These are phyloP conservation scores for Phylloscopus trochilus DNA, from an alignment of 2,113 vertebrate genomes.

Conservation along the genomic window DNA sequence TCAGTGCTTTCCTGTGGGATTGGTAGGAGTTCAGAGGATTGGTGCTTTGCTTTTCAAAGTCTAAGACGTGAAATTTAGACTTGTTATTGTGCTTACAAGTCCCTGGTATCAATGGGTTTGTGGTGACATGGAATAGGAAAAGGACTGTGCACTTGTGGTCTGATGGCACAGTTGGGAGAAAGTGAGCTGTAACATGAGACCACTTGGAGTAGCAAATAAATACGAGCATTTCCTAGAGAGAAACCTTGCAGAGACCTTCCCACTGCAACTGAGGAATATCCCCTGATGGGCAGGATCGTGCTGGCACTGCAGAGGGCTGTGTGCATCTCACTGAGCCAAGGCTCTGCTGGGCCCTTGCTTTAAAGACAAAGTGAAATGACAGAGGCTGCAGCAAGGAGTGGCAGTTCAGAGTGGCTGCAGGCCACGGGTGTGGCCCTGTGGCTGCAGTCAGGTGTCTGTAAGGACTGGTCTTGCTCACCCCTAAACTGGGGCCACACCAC, in stretches of 20 bases:
- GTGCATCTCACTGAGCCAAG: background rate
- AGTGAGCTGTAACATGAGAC: background rate
- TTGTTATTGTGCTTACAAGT: background rate
- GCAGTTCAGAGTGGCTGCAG: background rate
- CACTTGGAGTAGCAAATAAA: slow-evolving; percentile 22
- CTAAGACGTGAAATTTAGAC: background rate
- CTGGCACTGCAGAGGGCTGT: background rate
- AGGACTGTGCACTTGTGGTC: background rate
- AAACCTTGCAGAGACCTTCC: background rate
- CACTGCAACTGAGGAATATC: background rate
- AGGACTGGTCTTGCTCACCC: background rate
- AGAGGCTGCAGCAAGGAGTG: background rate
- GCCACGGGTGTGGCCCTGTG: rapidly evolving
- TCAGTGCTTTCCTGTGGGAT: background rate
- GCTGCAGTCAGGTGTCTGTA: rapidly evolving
- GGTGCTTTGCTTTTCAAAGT: background rate
- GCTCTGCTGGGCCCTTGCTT: background rate
- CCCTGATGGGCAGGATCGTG: background rate
- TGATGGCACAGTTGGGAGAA: background rate
- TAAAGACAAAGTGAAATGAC: background rate
- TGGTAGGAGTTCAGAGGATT: background rate
- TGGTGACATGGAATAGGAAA: background rate
- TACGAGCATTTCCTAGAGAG: background rate
- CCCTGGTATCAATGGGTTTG: background rate
- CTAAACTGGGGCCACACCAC: rapidly evolving